A percentile compares a stretch with the other conserved stretches of the same genome.
Conservation (phyloP, 2,888 invertebrate genomes). For the Cryptocephalus primarius region DNA sequence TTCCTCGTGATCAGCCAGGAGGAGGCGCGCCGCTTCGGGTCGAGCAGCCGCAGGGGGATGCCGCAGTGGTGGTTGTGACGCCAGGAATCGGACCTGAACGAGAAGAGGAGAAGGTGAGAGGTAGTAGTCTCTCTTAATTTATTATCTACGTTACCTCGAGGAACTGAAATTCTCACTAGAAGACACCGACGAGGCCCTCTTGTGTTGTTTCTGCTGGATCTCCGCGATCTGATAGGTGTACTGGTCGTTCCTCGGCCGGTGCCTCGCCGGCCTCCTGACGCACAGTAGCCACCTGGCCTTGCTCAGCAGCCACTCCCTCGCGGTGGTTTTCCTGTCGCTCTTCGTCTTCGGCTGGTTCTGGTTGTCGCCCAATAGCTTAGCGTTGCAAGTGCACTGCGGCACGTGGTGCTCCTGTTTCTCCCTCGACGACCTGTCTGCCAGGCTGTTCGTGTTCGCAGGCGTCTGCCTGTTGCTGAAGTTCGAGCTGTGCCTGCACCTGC, state of each 20-base stretch:
- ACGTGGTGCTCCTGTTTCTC: constrained; percentile 51
- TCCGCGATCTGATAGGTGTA: constrained; percentile 68
- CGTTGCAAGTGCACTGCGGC: constrained; percentile 48
- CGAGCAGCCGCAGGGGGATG: constrained; percentile 61
- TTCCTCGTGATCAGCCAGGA: constrained; percentile 87
- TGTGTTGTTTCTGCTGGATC: constrained; percentile 63
- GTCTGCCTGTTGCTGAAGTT: constrained; percentile 83
- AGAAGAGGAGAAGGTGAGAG: background rate
- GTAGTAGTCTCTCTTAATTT: background rate
- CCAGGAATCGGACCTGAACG: constrained; percentile 71
- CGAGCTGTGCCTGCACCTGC: constrained; percentile 73
- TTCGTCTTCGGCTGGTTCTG: constrained; percentile 10
- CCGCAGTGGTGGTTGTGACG: constrained; percentile 63
- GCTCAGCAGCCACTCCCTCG: constrained; percentile 35
- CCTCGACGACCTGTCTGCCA: constrained; percentile 67
- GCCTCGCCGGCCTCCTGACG: constrained; percentile 30
- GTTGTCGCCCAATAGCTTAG: constrained; percentile 42
- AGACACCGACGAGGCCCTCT: constrained; percentile 71
- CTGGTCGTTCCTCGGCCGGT: constrained; percentile 47
- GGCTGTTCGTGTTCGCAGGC: constrained; percentile 75
- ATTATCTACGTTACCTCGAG: constrained; percentile 33
- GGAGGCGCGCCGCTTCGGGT: constrained; percentile 69
- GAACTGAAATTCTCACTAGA: constrained; percentile 86
- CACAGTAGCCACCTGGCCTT: constrained; percentile 43
- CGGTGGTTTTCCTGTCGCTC: constrained; percentile 28